Evolutionary conservation across 1,140 invertebrate species (phyloP), one percentile per base, ranked within the genome.

Genomic region (Carposina sasakii): DNA sequence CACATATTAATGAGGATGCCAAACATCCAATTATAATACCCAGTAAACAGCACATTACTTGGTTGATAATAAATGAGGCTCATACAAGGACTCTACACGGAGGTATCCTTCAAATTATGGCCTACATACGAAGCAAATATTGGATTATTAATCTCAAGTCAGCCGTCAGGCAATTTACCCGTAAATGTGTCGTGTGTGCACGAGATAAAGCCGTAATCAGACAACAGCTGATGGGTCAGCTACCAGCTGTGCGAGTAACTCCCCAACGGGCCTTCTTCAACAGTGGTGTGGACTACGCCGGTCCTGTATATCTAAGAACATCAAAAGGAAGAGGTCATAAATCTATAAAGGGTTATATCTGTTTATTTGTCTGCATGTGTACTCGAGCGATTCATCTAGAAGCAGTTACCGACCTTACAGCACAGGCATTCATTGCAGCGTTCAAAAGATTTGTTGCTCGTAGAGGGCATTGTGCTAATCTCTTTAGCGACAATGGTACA

Each of bases 401-500:
- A 28, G 5, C 60, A 1, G 56, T 59, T 3, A 22, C 24, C n/a
- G 55, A 62, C 10, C 28, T 66, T 6, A 43, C 51, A 6, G 36
- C 57, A 21, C 16, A 48, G 22, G 21, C 42, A 9, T 66, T 62
- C 39, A 30, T 81, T 5, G 55, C 61, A 16, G 64, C 71, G 0
- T 64, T 82, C 13, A 53, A 37, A 21, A 45, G 73, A 23, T 77
- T 82, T 52, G 51, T 68, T 5, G 23, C 57, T 13, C 47, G 66
- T 10, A 30, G 77, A 41, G 76, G 72, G 2, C 20, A 24, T 13
- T 54, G 50, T 16, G 37, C 41, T 15, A 33, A 54, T 17, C 9
- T 60, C 3, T 39, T 48, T 21, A 72, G 62, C 6, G 78, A 86
- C 40, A 71, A 75, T 40, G 78, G 69, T 0, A 76, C 66, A 15